Conservation (phyloP, 2,113 vertebrate genomes). For the Narcine bancroftii region DNA sequence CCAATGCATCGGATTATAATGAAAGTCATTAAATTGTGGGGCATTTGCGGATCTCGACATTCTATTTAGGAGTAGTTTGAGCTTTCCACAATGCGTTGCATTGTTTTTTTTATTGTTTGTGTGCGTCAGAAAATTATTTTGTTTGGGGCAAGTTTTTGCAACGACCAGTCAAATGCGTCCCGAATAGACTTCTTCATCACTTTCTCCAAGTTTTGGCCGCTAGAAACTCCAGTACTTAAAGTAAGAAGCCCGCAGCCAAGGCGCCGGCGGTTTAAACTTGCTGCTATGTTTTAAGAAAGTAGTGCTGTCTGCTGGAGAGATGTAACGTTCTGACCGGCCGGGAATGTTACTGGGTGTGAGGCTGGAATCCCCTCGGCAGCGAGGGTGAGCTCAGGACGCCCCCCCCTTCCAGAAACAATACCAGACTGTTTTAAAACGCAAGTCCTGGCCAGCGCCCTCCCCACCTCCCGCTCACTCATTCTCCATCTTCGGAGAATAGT, state of each 20-base stretch:
- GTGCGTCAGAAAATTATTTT: neutral
- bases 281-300: neutral
- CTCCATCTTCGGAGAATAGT: neutral
- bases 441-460: neutral
- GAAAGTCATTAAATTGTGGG: neutral
- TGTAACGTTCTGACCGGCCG: neutral
- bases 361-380: neutral
- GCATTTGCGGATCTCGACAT: neutral
- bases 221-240: neutral
- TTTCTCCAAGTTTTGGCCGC: conserved; percentile 15
- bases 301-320: neutral
- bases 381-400: neutral
- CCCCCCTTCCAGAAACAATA: neutral
- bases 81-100: neutral
- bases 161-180: neutral
- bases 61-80: neutral
- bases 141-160: neutral
- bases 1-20: neutral
- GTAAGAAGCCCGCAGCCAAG: neutral
- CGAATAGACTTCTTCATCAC: conserved; percentile 4
- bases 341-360: neutral
- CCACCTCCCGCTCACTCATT: neutral
- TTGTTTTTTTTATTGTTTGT: neutral
- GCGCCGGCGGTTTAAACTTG: neutral
- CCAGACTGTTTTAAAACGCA: neutral